A percentile compares a stretch with the other conserved stretches of the same genome.
These are phyloP conservation scores for Sepioteuthis lessoniana DNA, from an alignment of 2,888 invertebrate species.

Conservation along the genomic window DNA sequence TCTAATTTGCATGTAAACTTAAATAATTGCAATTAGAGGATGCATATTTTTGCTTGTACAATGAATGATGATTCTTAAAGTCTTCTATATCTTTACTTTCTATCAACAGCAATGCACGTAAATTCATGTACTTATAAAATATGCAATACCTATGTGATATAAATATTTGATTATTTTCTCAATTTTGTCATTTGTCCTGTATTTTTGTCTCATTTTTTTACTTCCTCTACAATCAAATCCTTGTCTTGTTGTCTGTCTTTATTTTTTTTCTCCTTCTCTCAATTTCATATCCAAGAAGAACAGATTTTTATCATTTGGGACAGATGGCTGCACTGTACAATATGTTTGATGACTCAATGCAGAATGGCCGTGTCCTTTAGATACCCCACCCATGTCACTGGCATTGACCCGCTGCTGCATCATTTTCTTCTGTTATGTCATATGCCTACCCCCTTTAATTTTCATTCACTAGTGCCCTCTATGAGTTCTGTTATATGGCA, in stretches of 20 bases:
- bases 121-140: too few species aligned
- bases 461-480: slow-evolving; percentile 16
- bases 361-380: slow-evolving; percentile 2
- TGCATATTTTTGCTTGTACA: too few species aligned
- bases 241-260: neutral
- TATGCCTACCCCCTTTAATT: neutral
- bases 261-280: neutral
- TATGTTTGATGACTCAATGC: slow-evolving; percentile 18
- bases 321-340: neutral
- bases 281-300: too few species aligned
- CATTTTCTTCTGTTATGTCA: neutral
- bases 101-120: too few species aligned
- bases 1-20: too few species aligned
- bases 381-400: neutral
- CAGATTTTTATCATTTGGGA: slow-evolving; percentile 33
- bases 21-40: too few species aligned
- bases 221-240: neutral
- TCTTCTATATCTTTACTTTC: too few species aligned
- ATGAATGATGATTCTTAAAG: too few species aligned
- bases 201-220: neutral
- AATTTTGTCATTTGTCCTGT: neutral
- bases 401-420: neutral
- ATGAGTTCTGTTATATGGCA: neutral
- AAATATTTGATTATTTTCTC: too few species aligned
- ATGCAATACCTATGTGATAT: too few species aligned